A percentile compares a stretch with the other conserved stretches of the same genome.
These are phyloP conservation scores for Chesias legatella DNA, from an alignment of 2,888 invertebrate species.

Conservation along the genomic window DNA sequence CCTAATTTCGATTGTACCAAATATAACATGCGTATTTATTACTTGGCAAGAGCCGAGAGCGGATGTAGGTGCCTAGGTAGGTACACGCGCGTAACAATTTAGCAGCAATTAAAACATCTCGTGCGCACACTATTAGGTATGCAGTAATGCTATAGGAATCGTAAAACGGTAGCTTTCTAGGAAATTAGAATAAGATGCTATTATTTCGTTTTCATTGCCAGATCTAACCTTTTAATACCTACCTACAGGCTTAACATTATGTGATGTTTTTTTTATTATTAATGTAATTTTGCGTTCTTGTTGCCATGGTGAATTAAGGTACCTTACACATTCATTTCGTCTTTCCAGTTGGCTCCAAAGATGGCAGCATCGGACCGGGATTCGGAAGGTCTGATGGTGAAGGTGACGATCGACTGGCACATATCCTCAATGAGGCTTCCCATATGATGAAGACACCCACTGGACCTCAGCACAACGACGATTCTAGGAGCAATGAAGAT, in stretches of 20 bases:
- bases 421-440: constrained; percentile 95
- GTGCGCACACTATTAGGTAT: constrained; percentile 41
- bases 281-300: constrained; percentile 12
- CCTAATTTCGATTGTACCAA: constrained; percentile 79
- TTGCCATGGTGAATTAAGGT: constrained; percentile 1
- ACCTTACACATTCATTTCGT: constrained; percentile 15
- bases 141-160: constrained; percentile 37
- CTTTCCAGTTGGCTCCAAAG: constrained; percentile 85
- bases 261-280: constrained; percentile 7
- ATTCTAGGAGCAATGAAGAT: constrained; percentile 88
- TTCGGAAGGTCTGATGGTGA: constrained; percentile 87
- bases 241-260: constrained; percentile 16
- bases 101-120: constrained; percentile 68
- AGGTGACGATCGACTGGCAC: constrained; percentile 95
- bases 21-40: constrained; percentile 75
- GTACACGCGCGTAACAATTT: constrained; percentile 59
- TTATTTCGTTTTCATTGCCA: constrained; percentile 20
- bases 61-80: constrained; percentile 32
- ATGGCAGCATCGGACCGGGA: constrained; percentile 87
- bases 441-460: constrained; percentile 89
- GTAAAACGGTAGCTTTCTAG: constrained; percentile 30
- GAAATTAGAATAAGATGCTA: constrained; percentile 20
- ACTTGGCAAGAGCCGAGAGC: constrained; percentile 66
- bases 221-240: constrained; percentile 14
- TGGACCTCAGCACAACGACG: constrained; percentile 70